Base-by-base conservation (phyloP, 2,888 invertebrate genomes). In the Agrochola lychnidis region DNA sequence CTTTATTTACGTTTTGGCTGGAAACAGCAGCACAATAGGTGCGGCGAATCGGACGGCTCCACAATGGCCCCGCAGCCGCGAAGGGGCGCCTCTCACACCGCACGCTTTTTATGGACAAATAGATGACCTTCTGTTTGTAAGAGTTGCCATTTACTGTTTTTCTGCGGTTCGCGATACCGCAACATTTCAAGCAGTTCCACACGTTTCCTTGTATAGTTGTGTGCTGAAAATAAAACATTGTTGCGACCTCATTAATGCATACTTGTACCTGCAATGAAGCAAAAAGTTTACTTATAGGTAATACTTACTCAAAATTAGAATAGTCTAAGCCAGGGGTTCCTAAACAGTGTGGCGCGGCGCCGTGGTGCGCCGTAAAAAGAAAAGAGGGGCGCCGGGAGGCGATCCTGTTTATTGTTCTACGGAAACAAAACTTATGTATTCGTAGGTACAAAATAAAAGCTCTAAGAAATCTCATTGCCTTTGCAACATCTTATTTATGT, bases 1-100 rank as follows among this genome's bases (percentile, higher is more conserved):
- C 88, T 96, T 96, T 96, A 96, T 96, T 96, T 96, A 96, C 96
- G 96, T 96, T 96, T 95, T 93, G 95, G 94, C 94, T 95, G 92
- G 93, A 94, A 94, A 94, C 92, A 91, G 93, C 91, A 92, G 93
- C 92, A 95, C 95, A 96, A 96, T 95, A 92, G 95, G 93, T 93
- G 94, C 94, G 92, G 91, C 92, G 94, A 94, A 94, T 95, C 94
- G 93, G 91, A 92, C 94, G 85, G 87, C 90, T 91, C 90, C 90
- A 94, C 94, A 94, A 94, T 93, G 45, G 89, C 90, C 89, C 91
- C 87, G 89, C 82, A 88, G 86, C 84, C 88, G 85, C 81, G 76
- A 87, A 86, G 88, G 88, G 82, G 85, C 86, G 78, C 79, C 82
- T 76, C 82, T 45, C 48, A 42, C 88, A 87, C 88, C 88, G 87